Conservation (phyloP, 2,797 vertebrate species). For the Anguilla marmorata region DNA sequence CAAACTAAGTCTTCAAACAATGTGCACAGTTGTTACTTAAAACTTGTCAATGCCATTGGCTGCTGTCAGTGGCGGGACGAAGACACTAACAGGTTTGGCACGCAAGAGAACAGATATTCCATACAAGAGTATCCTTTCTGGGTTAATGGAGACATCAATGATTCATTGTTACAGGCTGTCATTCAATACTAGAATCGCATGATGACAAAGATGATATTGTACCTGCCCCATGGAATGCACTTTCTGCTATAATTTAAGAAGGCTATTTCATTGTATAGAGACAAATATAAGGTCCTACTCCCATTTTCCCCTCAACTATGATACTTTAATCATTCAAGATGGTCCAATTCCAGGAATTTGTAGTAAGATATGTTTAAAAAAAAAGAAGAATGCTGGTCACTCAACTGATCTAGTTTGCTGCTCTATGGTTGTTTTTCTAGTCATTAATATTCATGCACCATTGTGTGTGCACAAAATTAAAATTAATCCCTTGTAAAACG, state of each 20-base stretch:
- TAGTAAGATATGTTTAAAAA: neutral
- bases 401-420: neutral
- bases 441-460: neutral
- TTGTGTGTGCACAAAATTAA: neutral
- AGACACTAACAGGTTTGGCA: neutral
- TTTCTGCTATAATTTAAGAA: neutral
- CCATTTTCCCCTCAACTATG: neutral
- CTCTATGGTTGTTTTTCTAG: neutral
- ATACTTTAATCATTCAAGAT: neutral
- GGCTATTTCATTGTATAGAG: neutral
- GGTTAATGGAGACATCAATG: neutral
- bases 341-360: neutral
- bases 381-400: neutral
- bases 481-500: no score
- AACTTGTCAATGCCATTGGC: neutral
- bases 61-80: neutral
- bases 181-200: neutral
- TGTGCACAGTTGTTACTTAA: neutral
- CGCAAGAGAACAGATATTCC: neutral
- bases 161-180: conserved; percentile 9
- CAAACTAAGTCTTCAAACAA: neutral
- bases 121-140: neutral
- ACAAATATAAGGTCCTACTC: neutral
- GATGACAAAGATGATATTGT: conserved; percentile 1
- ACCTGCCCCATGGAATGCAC: neutral